These are phyloP conservation scores for Liolophura sinensis DNA, from an alignment of 1,140 invertebrate genomes.

Conservation along the genomic window DNA sequence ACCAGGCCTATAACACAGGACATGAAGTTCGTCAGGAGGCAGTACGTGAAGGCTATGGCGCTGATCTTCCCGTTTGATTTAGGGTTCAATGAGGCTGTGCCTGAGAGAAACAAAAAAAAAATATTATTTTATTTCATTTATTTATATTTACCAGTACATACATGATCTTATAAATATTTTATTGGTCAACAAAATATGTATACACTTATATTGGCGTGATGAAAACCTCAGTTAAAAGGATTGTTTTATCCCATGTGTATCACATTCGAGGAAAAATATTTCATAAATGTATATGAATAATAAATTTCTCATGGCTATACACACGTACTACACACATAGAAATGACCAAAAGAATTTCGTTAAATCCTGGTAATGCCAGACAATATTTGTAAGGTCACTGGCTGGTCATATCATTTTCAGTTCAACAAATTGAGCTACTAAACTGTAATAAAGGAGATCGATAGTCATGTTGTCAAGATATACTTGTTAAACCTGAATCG, in stretches of 20 bases:
- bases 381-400: too few species aligned
- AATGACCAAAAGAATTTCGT: too few species aligned
- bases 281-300: background rate
- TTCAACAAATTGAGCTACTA: too few species aligned
- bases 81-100: slow-evolving; percentile 55
- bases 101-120: slow-evolving; percentile 67
- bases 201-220: background rate
- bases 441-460: too few species aligned
- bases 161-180: background rate
- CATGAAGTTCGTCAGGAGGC: slow-evolving; percentile 30
- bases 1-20: slow-evolving; percentile 68
- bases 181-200: background rate
- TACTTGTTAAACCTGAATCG: too few species aligned
- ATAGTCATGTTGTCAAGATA: too few species aligned
- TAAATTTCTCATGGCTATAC: too few species aligned
- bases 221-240: background rate
- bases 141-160: background rate
- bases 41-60: slow-evolving; percentile 27
- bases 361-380: too few species aligned
- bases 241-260: background rate
- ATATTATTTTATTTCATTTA: background rate
- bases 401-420: too few species aligned
- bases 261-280: background rate
- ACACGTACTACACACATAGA: too few species aligned
- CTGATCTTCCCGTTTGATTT: slow-evolving; percentile 43